Percentiles rank a stretch among this genome's conserved stretches.
These are phyloP conservation scores for Agrochola lychnidis DNA, from an alignment of 2,888 invertebrate genomes.

Conservation along the genomic window DNA sequence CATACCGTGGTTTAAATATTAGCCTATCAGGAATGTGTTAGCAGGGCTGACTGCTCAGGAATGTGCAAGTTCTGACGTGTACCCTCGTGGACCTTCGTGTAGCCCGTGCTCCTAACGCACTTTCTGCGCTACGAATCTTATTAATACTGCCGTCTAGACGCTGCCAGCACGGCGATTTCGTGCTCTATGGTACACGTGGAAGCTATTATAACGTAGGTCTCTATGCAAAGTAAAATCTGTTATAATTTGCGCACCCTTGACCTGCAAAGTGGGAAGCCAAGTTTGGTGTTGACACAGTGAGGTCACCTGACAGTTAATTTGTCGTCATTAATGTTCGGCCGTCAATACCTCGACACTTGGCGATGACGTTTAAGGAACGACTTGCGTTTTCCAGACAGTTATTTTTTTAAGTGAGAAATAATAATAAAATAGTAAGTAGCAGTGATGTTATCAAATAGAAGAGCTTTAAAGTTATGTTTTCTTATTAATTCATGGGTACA, in stretches of 20 bases:
- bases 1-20: too few relatives aligned
- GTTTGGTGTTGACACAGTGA: not conserved
- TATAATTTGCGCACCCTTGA: slow-evolving; percentile 10
- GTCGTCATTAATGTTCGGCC: not conserved
- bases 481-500: too few relatives aligned
- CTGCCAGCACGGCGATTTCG: not conserved
- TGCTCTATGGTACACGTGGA: not conserved
- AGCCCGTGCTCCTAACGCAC: too few relatives aligned
- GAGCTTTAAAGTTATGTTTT: not conserved
- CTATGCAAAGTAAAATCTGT: slow-evolving; percentile 10
- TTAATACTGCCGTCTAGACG: too few relatives aligned
- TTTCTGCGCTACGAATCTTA: too few relatives aligned
- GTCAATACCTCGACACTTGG: not conserved
- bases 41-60: too few relatives aligned
- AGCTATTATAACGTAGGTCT: not conserved
- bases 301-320: slow-evolving; percentile 15
- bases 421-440: not conserved
- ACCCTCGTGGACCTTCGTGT: too few relatives aligned
- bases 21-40: too few relatives aligned
- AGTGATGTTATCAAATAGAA: not conserved
- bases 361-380: not conserved
- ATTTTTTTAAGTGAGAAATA: not conserved
- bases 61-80: not conserved
- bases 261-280: slow-evolving; percentile 19
- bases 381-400: not conserved